Evolutionary conservation across 2,797 vertebrate species (phyloP), one percentile per base, ranked within the genome.

Genomic region (Sus cebifrons): DNA sequence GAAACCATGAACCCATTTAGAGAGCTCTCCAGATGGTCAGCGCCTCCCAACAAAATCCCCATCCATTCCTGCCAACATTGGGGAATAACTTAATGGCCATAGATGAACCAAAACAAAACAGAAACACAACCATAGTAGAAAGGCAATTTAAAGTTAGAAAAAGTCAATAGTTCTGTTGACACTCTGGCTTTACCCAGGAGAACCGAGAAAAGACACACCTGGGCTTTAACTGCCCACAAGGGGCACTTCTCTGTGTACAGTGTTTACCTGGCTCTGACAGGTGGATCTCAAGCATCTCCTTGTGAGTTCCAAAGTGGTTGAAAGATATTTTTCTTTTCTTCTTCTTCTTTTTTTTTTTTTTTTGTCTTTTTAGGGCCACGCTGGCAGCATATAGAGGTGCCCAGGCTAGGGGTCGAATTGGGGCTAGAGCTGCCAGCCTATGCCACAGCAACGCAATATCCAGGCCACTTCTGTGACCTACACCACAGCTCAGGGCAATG

Each of bases 31-130:
- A 86, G 44, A 85, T 88, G 13, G n/a, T 60, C 78, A 93, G 62
- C 82, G 54, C 36, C 23, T 89, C 11, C 6, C 56, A 94, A 87
- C 83, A 36, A 81, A 84, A 93, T 91, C 58, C 32, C 60, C 15
- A 93, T 82, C 56, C 58, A 86, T 78, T 83, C 95, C 75, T 92
- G 40, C 52, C 68, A 95, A n/a, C 32, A 49, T 71, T 56, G 49
- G n/a, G 62, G 54, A 96, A 77, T 92, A 93, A 93, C 44, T 62
- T 94, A 67, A 40, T 70, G 77, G 62, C 18, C 10, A 25, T 49
- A 78, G 79, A 23, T 82, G 36, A 77, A 86, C 20, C 6, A 27
- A 94, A 93, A 64, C 36, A 74, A 90, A 87, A 87, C 16, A 73
- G 23, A 92, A 89, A 74, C 23, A 86, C 49, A 71, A 90, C 81